Base-by-base conservation (phyloP, 2,113 vertebrate species). In the Archocentrus centrarchus region DNA sequence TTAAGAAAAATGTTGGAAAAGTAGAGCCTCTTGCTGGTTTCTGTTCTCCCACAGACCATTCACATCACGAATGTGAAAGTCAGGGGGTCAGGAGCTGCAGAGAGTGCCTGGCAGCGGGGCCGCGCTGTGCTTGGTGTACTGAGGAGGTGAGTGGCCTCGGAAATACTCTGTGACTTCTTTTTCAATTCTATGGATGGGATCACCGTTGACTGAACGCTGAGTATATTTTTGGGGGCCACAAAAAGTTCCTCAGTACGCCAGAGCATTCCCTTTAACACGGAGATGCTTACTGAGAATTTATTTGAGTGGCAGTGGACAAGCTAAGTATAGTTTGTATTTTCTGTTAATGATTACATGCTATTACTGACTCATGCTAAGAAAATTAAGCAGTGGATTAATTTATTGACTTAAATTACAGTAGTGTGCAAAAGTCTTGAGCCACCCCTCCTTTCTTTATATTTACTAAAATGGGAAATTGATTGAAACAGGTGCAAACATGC, bases 51-150 rank as follows among this genome's bases (percentile, higher is more conserved):
- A 2, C 75, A 75, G 64, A 75, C 15, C 39, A 83, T 87, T 91
- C 86, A 62, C 58, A 61, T 83, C 86, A 90, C 64, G 53, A 39
- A 55, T 66, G 81, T 59, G 41, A 53, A 80, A 63, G 80, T 88
- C 84, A 60, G 27, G 63, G 77, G 77, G 86, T 86, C 86, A 75
- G 75, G 55, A 75, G 83, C 59, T 75, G 81, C 57, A 82, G 62
- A 80, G 79, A 80, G 77, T 22, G 76, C 62, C 86, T 41, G 68
- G 79, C 79, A 68, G 41, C 18, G 2, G 75, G 83, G 66, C 75
- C 75, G 66, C 57, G 50, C 59, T 83, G 83, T 75, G 83, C 81
- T 58, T 55, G 17, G 59, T 88, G 75, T 59, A 24, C 77, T 70
- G 78, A 83, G 30, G 64, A 86, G 86, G 63, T 62, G 83, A 86